Base-by-base conservation (phyloP, 2,888 invertebrate species). In the Thera britannica region DNA sequence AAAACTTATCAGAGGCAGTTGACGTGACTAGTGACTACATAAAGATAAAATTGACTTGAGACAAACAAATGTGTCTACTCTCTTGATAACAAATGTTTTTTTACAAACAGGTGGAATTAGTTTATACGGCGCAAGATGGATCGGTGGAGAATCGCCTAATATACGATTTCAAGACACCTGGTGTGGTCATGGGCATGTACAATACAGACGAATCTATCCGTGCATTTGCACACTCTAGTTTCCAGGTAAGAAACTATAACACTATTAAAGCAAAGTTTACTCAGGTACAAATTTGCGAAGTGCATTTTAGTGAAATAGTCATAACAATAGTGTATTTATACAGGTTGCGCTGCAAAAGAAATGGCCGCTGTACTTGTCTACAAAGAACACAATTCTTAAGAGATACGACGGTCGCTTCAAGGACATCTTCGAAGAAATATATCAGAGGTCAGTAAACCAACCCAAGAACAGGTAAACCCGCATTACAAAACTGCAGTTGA, bases 361-460 rank as follows among this genome's bases (percentile, higher is more conserved):
- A 83, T 97, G 97, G 97, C 98, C 98, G 0, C 93, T 98, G n/a
- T 98, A 98, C 88, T 88, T 98, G 84, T 97, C 97, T 68, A 98
- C 98, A 4, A 98, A 98, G 91, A 98, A 98, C 87, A 98, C 98
- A 1, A 98, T 98, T 81, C 93, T 98, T 59, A 98, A 98, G 90
- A 94, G 94, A 74, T 98, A 98, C 83, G 98, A 98, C 85, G 98
- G 98, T 11, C 95, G 97, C 36, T 98, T 98, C 92, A 98, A 98
- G 93, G 98, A 98, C 84, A 97, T 98, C 77, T 98, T 98, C 90
- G 96, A 98, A 92, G 97, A 97, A 85, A 95, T 98, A 79, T 98
- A 95, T 88, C 96, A 97, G 76, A 95, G 95, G 97, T 97, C 72
- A 92, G 81, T 74, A 62, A 36, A 59, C 67, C 35, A 58, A 64